Evolutionary conservation across 1,140 invertebrate species (phyloP), one percentile per base, ranked within the genome.

Genomic region (Episyrphus balteatus): DNA sequence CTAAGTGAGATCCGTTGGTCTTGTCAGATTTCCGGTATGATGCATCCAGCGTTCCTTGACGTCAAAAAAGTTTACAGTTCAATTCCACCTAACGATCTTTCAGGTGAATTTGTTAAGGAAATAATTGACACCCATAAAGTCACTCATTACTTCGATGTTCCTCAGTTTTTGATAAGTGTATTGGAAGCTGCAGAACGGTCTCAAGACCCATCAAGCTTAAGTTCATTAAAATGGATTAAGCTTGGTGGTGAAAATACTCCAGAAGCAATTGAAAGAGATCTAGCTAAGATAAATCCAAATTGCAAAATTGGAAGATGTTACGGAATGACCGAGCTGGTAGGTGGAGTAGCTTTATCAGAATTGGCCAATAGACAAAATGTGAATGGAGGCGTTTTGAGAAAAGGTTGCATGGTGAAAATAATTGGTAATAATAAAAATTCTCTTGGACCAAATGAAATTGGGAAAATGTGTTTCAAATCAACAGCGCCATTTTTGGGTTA

Each of bases 241-340:
- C 14, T 47, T 5, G 38, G 46, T 21, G 46, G 46, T n/a, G 46
- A 47, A 42, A 14, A 26, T 32, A 39, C 46, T 13, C 32, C 38
- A 7, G 15, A 41, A 21, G 38, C 17, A 15, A 8, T 47, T 2
- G 14, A 18, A 5, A 31, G 19, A 13, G 31, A 42, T 15, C 15
- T 33, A 1, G 7, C 9, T 13, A 33, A 47, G 1, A 12, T 32
- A 2, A 31, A 26, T 13, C 26, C 18, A 7, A 48, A 48, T 36
- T 18, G 17, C 3, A 42, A 21, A 7, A 41, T 33, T 18, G 31
- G 33, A 30, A 17, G 39, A 21, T 18, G 38, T 34, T 47, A 42
- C 36, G 46, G 46, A 3, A 47, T 47, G 46, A 47, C 46, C 0
- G 46, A 47, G 18, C n/a, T 42, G 14, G 12, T 32, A 1, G 18